Percentiles rank a stretch among this genome's conserved stretches.
These are phyloP conservation scores for Drosophila fulvimacula DNA, from an alignment of 2,888 invertebrate genomes.

Conservation along the genomic window DNA sequence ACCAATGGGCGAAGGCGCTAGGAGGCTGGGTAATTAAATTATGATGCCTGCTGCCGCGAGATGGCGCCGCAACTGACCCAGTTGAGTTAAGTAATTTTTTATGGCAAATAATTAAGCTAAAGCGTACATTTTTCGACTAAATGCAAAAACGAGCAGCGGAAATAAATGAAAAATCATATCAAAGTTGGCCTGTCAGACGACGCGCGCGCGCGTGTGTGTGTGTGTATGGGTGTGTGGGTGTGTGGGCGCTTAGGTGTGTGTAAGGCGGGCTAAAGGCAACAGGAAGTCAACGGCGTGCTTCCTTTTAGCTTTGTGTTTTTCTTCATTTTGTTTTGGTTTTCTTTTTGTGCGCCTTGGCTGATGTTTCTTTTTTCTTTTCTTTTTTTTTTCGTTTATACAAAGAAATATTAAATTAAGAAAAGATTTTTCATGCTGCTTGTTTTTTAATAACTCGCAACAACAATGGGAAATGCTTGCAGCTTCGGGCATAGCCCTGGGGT, in stretches of 20 bases:
- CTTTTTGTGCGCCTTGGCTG: constrained; percentile 25
- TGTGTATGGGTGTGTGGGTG: constrained; percentile 4
- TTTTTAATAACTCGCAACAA: constrained; percentile 77
- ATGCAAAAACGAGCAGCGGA: constrained; percentile 46
- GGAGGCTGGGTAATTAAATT: constrained; percentile 48
- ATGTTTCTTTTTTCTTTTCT: constrained; percentile 30
- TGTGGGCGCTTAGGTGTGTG: constrained; percentile 15
- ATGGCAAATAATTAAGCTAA: constrained; percentile 63
- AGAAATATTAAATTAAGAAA: constrained; percentile 77
- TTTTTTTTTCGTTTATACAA: constrained; percentile 49
- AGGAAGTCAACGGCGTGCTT: constrained; percentile 64
- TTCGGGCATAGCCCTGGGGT: constrained; percentile 10
- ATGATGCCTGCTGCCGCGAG: constrained; percentile 45
- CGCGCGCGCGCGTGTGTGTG: not conserved
- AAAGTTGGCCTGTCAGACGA: constrained; percentile 53
- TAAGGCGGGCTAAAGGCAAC: constrained; percentile 43
- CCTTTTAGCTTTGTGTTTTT: constrained; percentile 49
- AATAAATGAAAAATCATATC: constrained; percentile 74
- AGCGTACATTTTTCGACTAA: constrained; percentile 44
- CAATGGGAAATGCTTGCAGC: constrained; percentile 57
- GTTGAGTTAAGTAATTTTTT: constrained; percentile 53
- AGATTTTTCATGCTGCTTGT: constrained; percentile 70
- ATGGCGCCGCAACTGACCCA: constrained; percentile 37
- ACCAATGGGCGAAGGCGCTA: not conserved
- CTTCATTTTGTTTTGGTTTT: constrained; percentile 41